phyloP scores from a whole-genome alignment of 2,888 invertebrate genomes.

The Idaea dimidiata region DNA sequence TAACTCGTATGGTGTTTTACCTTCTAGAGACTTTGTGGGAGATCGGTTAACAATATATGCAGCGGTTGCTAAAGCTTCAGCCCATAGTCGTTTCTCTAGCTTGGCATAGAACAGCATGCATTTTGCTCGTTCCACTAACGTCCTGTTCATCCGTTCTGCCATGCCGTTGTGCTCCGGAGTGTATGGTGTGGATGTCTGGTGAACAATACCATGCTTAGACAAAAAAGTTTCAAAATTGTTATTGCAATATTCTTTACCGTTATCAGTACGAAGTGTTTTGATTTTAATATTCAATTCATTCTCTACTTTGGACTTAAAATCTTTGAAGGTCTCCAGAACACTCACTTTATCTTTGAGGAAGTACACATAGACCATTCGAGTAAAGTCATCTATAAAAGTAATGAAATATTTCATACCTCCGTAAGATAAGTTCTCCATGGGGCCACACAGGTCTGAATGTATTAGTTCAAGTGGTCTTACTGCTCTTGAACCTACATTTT shows the following conservation, averaged over 20 bases:
- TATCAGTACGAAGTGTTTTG: conserved; percentile 23
- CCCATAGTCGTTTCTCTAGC: conserved; percentile 25
- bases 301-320: conserved; percentile 23
- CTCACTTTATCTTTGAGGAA: conserved; percentile 22
- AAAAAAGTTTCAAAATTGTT: conserved; percentile 19
- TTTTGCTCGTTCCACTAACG: conserved; percentile 25
- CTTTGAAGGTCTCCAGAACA: conserved; percentile 17
- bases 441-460: conserved; percentile 24
- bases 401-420: conserved; percentile 29
- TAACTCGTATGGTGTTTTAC: conserved; percentile 14
- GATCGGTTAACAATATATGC: conserved; percentile 23
- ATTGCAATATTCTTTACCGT: conserved; percentile 27
- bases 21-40: conserved; percentile 10
- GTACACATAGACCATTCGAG: conserved; percentile 23
- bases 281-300: conserved; percentile 21
- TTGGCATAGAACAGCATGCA: conserved; percentile 26
- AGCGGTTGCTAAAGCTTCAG: conserved; percentile 25
- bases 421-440: conserved; percentile 25
- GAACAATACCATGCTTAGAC: conserved; percentile 32
- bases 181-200: conserved; percentile 34
- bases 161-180: conserved; percentile 44
- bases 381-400: conserved; percentile 27
- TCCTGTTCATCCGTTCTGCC: conserved; percentile 37
- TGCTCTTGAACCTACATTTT: conserved; percentile 21
- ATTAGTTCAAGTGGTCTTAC: conserved; percentile 16